Base-by-base conservation (phyloP, 2,797 vertebrate species). In the Cyclopterus lumpus region DNA sequence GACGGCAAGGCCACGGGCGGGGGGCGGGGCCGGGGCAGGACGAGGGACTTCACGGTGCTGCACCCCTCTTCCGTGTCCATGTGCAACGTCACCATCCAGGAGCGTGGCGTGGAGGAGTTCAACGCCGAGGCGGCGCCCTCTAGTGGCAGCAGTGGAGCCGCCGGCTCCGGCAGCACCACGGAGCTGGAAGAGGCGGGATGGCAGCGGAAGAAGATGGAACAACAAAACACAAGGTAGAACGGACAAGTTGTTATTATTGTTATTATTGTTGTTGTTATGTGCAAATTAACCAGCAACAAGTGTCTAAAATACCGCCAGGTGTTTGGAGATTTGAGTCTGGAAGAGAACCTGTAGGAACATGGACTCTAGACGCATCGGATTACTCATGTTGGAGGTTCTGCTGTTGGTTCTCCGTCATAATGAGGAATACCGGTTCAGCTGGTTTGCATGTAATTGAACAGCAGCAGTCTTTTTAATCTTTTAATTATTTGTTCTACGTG, bases 21-120 rank as follows among this genome's bases (percentile, higher is more conserved):
- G 81, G 94, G 95, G 72, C 89, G 84, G 89, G 95, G 96, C 74
- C 89, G 86, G 90, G 95, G 96, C 93, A 88, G 97, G 93, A 95
- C 95, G 88, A 96, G 97, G 96, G 98, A 99, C 95, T 97, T 94
- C 87, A 99, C 97, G 0, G 97, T 99, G 88, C 94, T 99, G 3
- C 97, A 97, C 81, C 97, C 97, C 0, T 99, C 98, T 18, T 98
- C 96, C 79, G 84, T 98, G 83, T 99, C 97, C 0, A 95, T 96
- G 68, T 97, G 95, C 82, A 99, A 99, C 24, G 97, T 99, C 85
- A 99, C 98, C 77, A 97, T 98, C 76, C 97, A 97, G 93, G 96
- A 96, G 63, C 67, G 87, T 6, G 84, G 46, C 0, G 81, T 73
- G 77, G 90, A 92, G 62, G 91, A 91, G 62, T 90, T 85, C 2